phyloP scores from a whole-genome alignment of 2,113 vertebrate genomes.

The Ptilonorhynchus violaceus region DNA sequence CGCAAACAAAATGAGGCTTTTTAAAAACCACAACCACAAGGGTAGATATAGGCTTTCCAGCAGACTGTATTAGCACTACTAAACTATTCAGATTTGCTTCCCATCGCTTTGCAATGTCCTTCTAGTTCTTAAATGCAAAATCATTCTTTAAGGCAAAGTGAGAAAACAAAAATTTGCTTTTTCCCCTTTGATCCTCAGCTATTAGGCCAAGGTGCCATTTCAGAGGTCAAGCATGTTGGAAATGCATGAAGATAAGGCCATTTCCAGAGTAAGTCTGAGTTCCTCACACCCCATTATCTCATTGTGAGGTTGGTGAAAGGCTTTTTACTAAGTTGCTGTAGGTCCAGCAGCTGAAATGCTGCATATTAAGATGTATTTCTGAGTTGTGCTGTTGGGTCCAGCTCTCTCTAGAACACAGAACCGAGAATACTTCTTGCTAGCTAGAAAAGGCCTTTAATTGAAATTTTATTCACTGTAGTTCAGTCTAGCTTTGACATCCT shows the following conservation, averaged over 20 bases:
- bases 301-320: neutral
- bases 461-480: neutral
- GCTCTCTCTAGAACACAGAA: neutral
- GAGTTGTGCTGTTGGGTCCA: neutral
- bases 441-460: neutral
- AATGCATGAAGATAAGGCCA: neutral
- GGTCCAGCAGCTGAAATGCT: neutral
- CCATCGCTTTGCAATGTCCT: slow-evolving; percentile 32
- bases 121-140: slow-evolving; percentile 19
- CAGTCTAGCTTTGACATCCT: neutral
- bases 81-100: slow-evolving; percentile 37
- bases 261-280: neutral
- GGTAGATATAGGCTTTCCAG: neutral
- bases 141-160: slow-evolving; percentile 3
- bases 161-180: neutral
- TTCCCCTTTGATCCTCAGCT: neutral
- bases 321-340: neutral
- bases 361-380: neutral
- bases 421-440: neutral
- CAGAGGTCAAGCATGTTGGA: neutral
- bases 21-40: slow-evolving; percentile 34
- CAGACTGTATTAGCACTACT: neutral
- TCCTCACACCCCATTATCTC: neutral
- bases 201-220: neutral
- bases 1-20: slow-evolving; percentile 36